Conservation (phyloP, 2,888 invertebrate species). For the Yponomeuta plumbellus region DNA sequence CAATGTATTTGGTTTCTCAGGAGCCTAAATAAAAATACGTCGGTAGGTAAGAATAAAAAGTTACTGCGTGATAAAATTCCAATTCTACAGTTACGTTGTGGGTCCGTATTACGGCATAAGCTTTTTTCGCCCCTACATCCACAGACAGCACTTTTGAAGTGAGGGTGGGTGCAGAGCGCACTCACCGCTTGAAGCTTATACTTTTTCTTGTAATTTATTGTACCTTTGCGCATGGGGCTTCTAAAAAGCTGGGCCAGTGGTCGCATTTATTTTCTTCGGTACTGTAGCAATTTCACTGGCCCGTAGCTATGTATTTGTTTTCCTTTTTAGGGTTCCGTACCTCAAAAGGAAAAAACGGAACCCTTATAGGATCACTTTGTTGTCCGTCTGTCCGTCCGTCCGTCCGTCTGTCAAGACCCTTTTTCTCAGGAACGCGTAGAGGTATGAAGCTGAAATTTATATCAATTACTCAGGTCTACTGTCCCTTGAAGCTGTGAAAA, state of each 20-base stretch:
- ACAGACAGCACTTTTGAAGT: constrained; percentile 1
- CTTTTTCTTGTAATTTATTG: constrained; percentile 57
- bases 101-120: background rate
- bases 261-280: constrained; percentile 45
- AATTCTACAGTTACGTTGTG: background rate
- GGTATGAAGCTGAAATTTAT: too few species aligned
- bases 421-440: too few species aligned
- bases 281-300: constrained; percentile 43
- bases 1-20: too few species aligned
- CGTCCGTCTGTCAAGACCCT: too few species aligned
- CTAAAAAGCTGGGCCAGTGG: constrained; percentile 18
- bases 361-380: too few species aligned
- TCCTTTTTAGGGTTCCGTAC: too few species aligned
- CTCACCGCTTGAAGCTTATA: constrained; percentile 34
- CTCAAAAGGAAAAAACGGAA: too few species aligned
- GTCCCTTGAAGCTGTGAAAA: too few species aligned
- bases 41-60: background rate
- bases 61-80: background rate
- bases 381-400: too few species aligned
- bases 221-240: constrained; percentile 26
- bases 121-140: background rate
- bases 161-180: background rate
- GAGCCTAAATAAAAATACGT: too few species aligned
- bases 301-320: constrained; percentile 32
- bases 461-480: too few species aligned